Percentiles rank a stretch among this genome's conserved stretches.
Conservation (phyloP, 2,888 invertebrate species). For the Acronicta psi region DNA sequence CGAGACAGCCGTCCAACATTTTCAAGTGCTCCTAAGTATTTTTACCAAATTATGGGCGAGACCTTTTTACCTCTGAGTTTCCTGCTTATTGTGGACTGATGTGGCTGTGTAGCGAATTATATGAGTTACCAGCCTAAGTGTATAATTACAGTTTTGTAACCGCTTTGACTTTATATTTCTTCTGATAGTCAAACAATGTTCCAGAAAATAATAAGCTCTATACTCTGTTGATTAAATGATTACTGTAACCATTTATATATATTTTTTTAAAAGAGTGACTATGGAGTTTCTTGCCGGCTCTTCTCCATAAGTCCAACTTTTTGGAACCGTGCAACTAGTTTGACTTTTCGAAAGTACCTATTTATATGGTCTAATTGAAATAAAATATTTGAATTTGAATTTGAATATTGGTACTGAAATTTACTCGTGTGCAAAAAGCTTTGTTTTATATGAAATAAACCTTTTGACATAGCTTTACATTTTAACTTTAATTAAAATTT, state of each 20-base stretch:
- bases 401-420: neutral
- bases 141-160: neutral
- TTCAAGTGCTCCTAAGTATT: constrained; percentile 71
- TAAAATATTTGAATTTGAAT: too few species aligned
- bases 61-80: constrained; percentile 48
- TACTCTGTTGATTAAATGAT: neutral
- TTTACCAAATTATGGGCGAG: constrained; percentile 70
- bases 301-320: too few species aligned
- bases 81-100: constrained; percentile 28
- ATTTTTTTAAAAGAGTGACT: too few species aligned
- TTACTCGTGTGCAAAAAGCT: neutral
- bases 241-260: too few species aligned
- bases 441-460: neutral
- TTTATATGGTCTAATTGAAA: too few species aligned
- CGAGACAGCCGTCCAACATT: constrained; percentile 73
- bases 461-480: neutral
- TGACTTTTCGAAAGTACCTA: too few species aligned
- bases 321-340: too few species aligned
- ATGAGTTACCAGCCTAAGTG: constrained; percentile 6
- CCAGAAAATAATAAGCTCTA: neutral
- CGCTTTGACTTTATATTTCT: neutral
- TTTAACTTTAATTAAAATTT: constrained; percentile 5
- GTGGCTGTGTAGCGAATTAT: constrained; percentile 21
- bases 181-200: neutral
- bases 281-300: too few species aligned